These are phyloP conservation scores for Pipistrellus nathusii DNA, from an alignment of 2,797 vertebrate genomes.

Conservation along the genomic window DNA sequence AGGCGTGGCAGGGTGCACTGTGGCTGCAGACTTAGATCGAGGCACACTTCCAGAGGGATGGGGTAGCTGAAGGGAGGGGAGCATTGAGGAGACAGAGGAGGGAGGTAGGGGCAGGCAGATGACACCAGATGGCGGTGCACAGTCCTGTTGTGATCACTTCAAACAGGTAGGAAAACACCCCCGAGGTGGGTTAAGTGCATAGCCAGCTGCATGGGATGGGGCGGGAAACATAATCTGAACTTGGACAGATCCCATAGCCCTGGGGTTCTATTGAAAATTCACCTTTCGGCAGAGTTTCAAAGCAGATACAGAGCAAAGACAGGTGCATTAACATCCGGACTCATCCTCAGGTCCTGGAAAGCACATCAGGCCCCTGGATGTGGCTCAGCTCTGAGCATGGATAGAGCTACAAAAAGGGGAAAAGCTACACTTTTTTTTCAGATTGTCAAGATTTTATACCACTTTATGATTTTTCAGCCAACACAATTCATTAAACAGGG, in stretches of 20 bases:
- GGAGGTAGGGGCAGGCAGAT: background rate
- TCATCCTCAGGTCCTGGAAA: background rate
- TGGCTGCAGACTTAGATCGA: constrained; percentile 35
- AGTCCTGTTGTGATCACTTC: background rate
- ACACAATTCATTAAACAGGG: background rate
- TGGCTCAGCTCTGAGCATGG: background rate
- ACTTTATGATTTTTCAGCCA: constrained; percentile 29
- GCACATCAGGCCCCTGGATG: rapidly evolving
- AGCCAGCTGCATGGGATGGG: background rate
- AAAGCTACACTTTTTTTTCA: background rate
- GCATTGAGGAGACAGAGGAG: background rate
- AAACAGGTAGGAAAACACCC: background rate
- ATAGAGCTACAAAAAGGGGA: background rate
- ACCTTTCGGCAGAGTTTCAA: constrained; percentile 42
- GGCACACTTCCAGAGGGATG: constrained; percentile 51
- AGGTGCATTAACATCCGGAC: background rate
- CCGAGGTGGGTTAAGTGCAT: background rate
- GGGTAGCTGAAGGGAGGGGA: background rate
- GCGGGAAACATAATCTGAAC: background rate
- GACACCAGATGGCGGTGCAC: background rate
- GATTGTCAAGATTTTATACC: background rate
- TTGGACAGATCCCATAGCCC: background rate
- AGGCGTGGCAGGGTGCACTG: constrained; percentile 32
- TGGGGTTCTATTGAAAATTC: constrained; percentile 19
- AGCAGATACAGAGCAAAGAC: background rate